A percentile compares a stretch with the other conserved stretches of the same genome.
Conservation (phyloP, 2,113 vertebrate genomes). For the Podiceps cristatus region DNA sequence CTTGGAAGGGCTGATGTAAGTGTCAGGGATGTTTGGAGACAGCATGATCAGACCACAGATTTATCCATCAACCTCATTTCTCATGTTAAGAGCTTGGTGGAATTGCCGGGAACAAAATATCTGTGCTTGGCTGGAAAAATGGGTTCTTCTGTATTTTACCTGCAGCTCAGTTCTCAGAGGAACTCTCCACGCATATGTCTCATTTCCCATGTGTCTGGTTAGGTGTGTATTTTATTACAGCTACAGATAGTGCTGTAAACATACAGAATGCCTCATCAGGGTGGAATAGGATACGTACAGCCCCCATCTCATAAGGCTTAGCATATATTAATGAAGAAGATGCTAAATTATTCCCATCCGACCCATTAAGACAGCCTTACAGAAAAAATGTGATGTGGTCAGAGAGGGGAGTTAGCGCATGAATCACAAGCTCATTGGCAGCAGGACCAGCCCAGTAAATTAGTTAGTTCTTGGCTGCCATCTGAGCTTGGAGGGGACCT, state of each 20-base stretch:
- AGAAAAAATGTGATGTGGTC: slow-evolving; percentile 28
- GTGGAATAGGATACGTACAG: background rate
- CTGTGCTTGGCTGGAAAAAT: slow-evolving; percentile 8
- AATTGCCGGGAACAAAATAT: slow-evolving; percentile 18
- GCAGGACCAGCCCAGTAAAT: slow-evolving; percentile 37
- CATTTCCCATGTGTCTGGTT: background rate
- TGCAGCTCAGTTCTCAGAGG: slow-evolving; percentile 1
- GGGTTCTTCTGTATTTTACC: slow-evolving; percentile 31
- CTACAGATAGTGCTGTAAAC: background rate
- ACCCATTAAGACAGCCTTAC: slow-evolving; percentile 26
- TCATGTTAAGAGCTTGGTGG: slow-evolving; percentile 37
- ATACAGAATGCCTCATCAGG: background rate
- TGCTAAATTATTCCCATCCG: slow-evolving; percentile 31
- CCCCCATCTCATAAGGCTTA: slow-evolving; percentile 4
- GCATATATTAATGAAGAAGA: slow-evolving; percentile 42
- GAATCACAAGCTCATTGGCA: slow-evolving; percentile 32
- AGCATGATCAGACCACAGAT: slow-evolving; percentile 35
- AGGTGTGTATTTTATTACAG: background rate
- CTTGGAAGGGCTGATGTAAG: slow-evolving; percentile 64
- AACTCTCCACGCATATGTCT: background rate
- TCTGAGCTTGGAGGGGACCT: background rate
- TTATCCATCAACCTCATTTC: slow-evolving; percentile 60
- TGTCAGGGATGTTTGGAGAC: slow-evolving; percentile 50
- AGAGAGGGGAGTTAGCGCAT: slow-evolving; percentile 16
- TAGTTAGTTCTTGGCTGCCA: slow-evolving; percentile 29